Evolutionary conservation across 2,888 invertebrate species (phyloP).

Genomic region (Trichogramma dendrolimi): DNA sequence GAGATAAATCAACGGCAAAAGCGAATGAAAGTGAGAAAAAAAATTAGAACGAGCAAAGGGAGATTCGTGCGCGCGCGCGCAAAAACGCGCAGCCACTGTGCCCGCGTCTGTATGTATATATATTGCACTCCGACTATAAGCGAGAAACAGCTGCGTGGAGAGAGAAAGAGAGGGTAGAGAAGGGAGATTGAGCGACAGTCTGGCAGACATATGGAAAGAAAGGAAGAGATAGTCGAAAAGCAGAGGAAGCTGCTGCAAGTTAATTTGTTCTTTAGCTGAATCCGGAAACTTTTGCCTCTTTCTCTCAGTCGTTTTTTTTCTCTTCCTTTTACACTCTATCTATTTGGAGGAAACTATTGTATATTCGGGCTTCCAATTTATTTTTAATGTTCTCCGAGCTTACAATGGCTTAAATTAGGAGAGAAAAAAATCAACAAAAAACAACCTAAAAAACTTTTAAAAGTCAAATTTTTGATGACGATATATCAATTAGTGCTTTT

Average conservation of each 20-base stretch:
- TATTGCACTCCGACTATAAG: background rate
- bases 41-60: conserved; percentile 17
- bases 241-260: conserved; percentile 31
- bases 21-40: conserved; percentile 12
- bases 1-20: background rate
- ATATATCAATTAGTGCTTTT: conserved; percentile 8
- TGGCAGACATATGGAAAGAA: background rate
- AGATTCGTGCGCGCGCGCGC: conserved; percentile 20
- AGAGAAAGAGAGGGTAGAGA: conserved; percentile 7
- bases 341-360: conserved; percentile 13
- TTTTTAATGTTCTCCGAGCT: conserved; percentile 34
- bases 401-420: background rate
- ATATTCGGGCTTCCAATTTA: conserved; percentile 36
- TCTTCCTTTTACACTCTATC: conserved; percentile 18
- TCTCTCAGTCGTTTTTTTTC: conserved; percentile 23
- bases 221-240: conserved; percentile 11
- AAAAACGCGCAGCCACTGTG: background rate
- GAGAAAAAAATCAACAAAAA: background rate
- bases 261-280: conserved; percentile 38
- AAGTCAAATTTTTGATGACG: background rate
- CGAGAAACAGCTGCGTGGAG: conserved; percentile 1
- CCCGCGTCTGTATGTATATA: background rate
- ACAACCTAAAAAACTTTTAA: background rate
- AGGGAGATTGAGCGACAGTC: conserved; percentile 1
- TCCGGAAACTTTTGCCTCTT: conserved; percentile 34